phyloP scores from a whole-genome alignment of 2,797 vertebrate species.

The Phoxinus dragarum region DNA sequence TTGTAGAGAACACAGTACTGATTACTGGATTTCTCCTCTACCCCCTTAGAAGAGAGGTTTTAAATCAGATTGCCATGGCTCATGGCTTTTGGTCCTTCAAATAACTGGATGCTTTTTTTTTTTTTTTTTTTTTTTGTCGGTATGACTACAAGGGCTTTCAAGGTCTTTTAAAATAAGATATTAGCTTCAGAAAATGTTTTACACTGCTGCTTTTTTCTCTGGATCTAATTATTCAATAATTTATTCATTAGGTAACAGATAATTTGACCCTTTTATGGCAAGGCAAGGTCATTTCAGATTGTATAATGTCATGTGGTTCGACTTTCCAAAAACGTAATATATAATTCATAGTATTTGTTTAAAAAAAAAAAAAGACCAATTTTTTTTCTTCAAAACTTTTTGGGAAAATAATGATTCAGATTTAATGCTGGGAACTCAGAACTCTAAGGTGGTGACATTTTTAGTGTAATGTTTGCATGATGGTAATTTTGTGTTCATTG shows the following conservation, averaged over 20 bases:
- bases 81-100: neutral
- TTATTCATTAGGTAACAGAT: neutral
- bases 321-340: neutral
- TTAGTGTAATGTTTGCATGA: neutral
- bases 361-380: neutral
- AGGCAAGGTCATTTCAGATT: neutral
- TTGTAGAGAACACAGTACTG: conserved; percentile 25
- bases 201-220: neutral
- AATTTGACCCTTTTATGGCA: neutral
- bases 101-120: neutral
- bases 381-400: neutral
- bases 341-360: neutral
- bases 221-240: neutral
- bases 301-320: neutral
- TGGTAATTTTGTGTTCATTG: neutral
- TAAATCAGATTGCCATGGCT: conserved; percentile 9
- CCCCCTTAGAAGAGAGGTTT: conserved; percentile 17
- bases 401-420: neutral
- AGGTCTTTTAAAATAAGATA: conserved; percentile 17
- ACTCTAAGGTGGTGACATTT: neutral
- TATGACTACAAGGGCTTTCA: neutral
- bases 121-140: no score
- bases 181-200: neutral
- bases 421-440: neutral
- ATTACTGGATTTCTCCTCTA: conserved; percentile 45